These are phyloP conservation scores for Apteryx mantelli DNA, from an alignment of 2,113 vertebrate genomes.

Conservation along the genomic window DNA sequence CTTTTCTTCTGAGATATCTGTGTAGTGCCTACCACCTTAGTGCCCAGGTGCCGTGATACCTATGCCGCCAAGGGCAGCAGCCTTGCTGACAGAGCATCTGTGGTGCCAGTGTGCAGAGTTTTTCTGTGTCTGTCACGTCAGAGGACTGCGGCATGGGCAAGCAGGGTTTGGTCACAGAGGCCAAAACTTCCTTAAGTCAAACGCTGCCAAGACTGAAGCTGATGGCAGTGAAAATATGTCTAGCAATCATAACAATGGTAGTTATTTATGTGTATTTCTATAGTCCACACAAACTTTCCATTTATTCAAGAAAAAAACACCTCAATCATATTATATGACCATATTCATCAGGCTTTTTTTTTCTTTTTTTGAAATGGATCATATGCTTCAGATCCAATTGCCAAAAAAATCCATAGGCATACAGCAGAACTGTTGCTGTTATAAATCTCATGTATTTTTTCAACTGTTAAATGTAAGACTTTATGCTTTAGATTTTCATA, in stretches of 20 bases:
- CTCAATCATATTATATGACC: neutral
- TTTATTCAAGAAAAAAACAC: neutral
- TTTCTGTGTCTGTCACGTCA: neutral
- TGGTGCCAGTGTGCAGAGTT: neutral
- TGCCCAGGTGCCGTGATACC: neutral
- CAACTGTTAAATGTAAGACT: conserved; percentile 41
- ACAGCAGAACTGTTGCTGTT: conserved; percentile 30
- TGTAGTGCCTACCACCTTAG: neutral
- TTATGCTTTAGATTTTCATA: conserved; percentile 44
- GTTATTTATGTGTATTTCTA: neutral
- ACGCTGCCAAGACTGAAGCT: neutral
- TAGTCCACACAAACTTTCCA: neutral
- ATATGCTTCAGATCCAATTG: conserved; percentile 43
- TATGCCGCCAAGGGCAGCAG: neutral
- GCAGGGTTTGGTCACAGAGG: neutral
- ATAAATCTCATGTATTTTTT: conserved; percentile 59
- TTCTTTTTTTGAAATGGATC: neutral
- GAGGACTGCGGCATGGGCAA: neutral
- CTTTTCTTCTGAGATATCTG: neutral
- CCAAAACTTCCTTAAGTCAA: neutral
- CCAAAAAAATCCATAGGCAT: conserved; percentile 35
- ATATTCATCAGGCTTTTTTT: neutral
- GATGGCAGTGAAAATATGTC: neutral
- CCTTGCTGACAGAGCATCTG: neutral
- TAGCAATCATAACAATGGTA: neutral